Percentiles rank a stretch among this genome's conserved stretches.
Conservation (phyloP, 1,140 invertebrate genomes). For the Lasaia peninsularis region DNA sequence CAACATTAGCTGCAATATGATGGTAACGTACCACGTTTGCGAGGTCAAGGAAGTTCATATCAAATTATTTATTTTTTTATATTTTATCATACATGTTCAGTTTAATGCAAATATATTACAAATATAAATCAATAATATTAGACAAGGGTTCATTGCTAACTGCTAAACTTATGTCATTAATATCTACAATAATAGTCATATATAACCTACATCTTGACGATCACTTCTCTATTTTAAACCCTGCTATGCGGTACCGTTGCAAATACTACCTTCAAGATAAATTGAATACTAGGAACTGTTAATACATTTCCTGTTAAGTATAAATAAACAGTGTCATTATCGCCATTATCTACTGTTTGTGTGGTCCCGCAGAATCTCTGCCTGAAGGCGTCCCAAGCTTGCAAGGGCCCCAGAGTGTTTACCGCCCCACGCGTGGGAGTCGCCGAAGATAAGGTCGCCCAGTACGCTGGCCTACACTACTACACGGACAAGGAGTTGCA, state of each 20-base stretch:
- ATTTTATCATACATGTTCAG: no score
- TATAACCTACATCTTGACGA: no score
- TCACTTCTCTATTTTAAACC: no score
- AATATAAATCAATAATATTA: no score
- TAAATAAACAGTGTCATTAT: conserved; percentile 36
- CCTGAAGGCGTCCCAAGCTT: conserved; percentile 90
- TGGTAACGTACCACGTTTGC: no score
- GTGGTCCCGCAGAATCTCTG: conserved; percentile 86
- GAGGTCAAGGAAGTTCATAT: no score
- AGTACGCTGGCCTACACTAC: conserved; percentile 93
- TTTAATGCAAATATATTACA: no score
- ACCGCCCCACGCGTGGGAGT: conserved; percentile 90
- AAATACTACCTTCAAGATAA: conserved; percentile 14
- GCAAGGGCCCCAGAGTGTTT: conserved; percentile 87
- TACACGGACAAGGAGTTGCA: conserved; percentile 95
- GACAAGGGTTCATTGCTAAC: no score
- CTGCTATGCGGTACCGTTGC: conserved; percentile 15
- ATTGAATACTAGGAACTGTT: conserved; percentile 21
- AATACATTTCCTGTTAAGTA: conserved; percentile 22
- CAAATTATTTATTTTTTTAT: no score
- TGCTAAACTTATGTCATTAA: no score
- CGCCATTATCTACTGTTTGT: conserved; percentile 36
- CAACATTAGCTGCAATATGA: no score
- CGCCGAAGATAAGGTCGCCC: conserved; percentile 92
- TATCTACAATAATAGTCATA: background rate